Base-by-base conservation (phyloP, 92 coral and sea anemone genomes). In the Parazoanthus atlanticus region DNA sequence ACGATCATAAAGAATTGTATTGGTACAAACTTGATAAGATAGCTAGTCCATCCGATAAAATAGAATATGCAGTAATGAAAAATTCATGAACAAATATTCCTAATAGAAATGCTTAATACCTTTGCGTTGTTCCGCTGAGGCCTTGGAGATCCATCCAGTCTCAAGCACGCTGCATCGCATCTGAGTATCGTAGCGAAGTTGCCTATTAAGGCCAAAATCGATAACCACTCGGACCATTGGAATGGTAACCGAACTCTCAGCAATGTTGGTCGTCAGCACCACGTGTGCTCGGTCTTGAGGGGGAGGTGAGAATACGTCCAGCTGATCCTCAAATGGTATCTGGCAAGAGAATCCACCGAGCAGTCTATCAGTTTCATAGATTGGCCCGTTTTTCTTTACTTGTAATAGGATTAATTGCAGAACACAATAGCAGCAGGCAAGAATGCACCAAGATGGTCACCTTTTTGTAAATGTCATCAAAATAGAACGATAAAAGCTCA, bases 211-310 rank as follows among this genome's bases (percentile, higher is more conserved):
- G 54, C 86, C 86, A 82, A 82, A 82, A 67, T 82, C 86, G n/a
- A 82, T 65, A 2, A 82, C 86, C 32, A 82, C 86, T n/a, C 86
- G 86, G 8, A 82, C 86, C 86, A 82, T 82, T 2, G 86, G 86
- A 41, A 82, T 82, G 77, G 86, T 82, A 15, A 82, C 86, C 3
- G 86, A 82, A 13, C 86, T 82, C 46, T 82, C 86, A 16, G 86
- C 77, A 12, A 82, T 67, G 76, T 82, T 82, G 10, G 86, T 82
- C 21, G 86, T 70, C 77, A 82, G 64, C 36, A 82, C 76, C 38
- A 82, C 86, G 71, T 82, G 86, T 13, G 86, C 76, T 82, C 76
- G 66, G 86, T 82, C 64, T 43, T 65, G 13, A 13, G 86, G 56
- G 29, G 86, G 86, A 36, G 75, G 25, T 4, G 86, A 82, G 31